Conservation (phyloP, 1,140 invertebrate species). For the Apis mellifera region Amel_HAv3.1 CM009936.2:6240501-6241000, state of each 20-base stretch:
- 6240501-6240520: slow-evolving; percentile 12
- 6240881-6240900: slow-evolving; percentile 39
- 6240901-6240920: slow-evolving; percentile 12
- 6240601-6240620: slow-evolving; percentile 35
- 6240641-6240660: background rate
- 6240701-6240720: slow-evolving; percentile 28
- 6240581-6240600: slow-evolving; percentile 66
- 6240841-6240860: slow-evolving; percentile 59
- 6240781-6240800: slow-evolving; percentile 28
- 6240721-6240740: slow-evolving; percentile 61
- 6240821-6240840: slow-evolving; percentile 31
- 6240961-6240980: slow-evolving; percentile 59
- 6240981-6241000: slow-evolving; percentile 60
- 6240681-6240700: background rate
- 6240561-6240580: slow-evolving; percentile 60
- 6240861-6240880: slow-evolving; percentile 38
- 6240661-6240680: too few relatives aligned
- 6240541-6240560: background rate
- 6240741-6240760: slow-evolving; percentile 15
- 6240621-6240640: background rate
- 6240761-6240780: background rate
- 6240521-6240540: background rate
- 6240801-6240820: slow-evolving; percentile 51
- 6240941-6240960: slow-evolving; percentile 19
- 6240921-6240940: slow-evolving; percentile 58